Evolutionary conservation across 30 jellyfish, hydroid and myxozoan genomes (phyloP), one percentile per base, ranked within the genome.

Genomic region (Aurelia sp.): DNA sequence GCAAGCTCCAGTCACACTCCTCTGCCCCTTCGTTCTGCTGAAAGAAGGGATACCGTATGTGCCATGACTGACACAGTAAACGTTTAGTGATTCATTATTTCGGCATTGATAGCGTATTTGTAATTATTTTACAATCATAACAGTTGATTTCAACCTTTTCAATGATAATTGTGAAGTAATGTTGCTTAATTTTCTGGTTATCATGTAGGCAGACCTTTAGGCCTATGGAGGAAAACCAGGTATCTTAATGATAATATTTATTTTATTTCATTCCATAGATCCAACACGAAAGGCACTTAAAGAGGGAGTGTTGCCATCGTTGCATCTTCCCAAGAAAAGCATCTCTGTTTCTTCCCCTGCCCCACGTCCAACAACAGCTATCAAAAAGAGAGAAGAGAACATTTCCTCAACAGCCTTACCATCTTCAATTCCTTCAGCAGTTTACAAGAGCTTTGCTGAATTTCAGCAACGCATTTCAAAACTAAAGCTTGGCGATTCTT

Each of bases 321-420:
- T 79, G 58, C 35, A 79, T 79, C 81, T 79, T 65, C 89, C 69
- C 63, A 79, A 79, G 71, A 74, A 74, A 20, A 74, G 85, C 62
- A 52, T 74, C 33, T n/a, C 27, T 33, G 63, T 69, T 69, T 41
- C 80, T 52, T 21, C 74, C 85, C 85, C 85, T 41, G 20, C 85
- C 73, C 85, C 78, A 41, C 85, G 73, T 58, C 21, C 85, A 7
- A 74, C 85, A 74, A 21, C 88, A 22, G 78, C 78, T 22, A 76
- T 76, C 63, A 17, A 76, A 79, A 60, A 76, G 50, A 76, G 78
- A 74, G 74, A 19, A 58, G 85, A 74, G 48, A 52, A 52, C 55
- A 58, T 52, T 41, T 48, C 75, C n/a, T 74, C 47, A 74, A 75
- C 50, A 74, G 85, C 50, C 73, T 47, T 35, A 11, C 66, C 19